phyloP scores from a whole-genome alignment of 1,140 invertebrate species.

The Drosophila leontia region DNA sequence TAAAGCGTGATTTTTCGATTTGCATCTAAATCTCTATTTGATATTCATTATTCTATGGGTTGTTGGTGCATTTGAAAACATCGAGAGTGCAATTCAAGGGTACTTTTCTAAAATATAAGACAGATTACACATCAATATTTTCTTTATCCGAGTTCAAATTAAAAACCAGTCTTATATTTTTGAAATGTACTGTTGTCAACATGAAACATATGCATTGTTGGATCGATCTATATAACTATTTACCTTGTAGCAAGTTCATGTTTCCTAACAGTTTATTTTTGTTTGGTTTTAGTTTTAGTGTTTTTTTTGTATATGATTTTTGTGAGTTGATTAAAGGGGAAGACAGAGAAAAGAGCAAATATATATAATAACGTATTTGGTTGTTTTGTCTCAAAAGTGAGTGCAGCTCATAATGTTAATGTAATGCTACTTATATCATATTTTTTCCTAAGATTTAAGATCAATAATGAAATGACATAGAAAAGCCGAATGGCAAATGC shows the following conservation, averaged over 20 bases:
- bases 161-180: conserved; percentile 3
- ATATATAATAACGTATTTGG: conserved; percentile 45
- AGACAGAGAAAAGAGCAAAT: conserved; percentile 73
- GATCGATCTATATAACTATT: conserved; percentile 61
- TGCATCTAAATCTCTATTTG: conserved; percentile 31
- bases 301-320: conserved; percentile 49
- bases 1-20: conserved; percentile 48
- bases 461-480: conserved; percentile 6
- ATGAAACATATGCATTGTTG: conserved; percentile 50
- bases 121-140: not conserved
- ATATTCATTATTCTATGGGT: conserved; percentile 23
- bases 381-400: conserved; percentile 15
- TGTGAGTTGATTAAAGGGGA: conserved; percentile 63
- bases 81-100: conserved; percentile 17
- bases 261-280: conserved; percentile 74
- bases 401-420: conserved; percentile 20
- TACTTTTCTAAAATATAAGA: conserved; percentile 13
- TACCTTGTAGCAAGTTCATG: conserved; percentile 85
- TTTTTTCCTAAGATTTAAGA: conserved; percentile 8
- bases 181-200: conserved; percentile 16
- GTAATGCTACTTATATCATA: conserved; percentile 1
- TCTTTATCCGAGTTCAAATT: not conserved
- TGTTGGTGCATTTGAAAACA: conserved; percentile 45
- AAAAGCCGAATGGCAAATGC: conserved; percentile 31
- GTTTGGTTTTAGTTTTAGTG: conserved; percentile 26